These are phyloP conservation scores for Solenopsis invicta DNA, from an alignment of 1,140 invertebrate genomes.

Conservation along the genomic window DNA sequence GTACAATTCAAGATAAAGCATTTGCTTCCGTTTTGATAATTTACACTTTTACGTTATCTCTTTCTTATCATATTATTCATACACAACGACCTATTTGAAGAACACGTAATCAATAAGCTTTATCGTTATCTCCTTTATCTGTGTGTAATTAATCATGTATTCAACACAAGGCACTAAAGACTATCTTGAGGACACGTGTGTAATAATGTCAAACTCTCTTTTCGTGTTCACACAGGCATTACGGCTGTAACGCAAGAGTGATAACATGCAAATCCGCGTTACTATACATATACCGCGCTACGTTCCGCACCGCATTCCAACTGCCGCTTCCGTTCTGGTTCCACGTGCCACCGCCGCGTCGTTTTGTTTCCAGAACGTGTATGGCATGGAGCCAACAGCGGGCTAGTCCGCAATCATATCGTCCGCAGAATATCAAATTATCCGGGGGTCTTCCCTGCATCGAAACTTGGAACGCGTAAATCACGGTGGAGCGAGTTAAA, in stretches of 20 bases:
- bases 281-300: not conserved
- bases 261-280: slow-evolving; percentile 15
- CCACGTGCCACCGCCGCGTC: not conserved
- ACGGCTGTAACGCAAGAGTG: not conserved
- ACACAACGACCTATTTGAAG: not conserved
- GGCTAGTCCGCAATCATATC: slow-evolving; percentile 1
- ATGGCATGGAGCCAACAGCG: slow-evolving; percentile 14
- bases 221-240: not conserved
- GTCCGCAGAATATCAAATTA: slow-evolving; percentile 42
- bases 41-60: slow-evolving; percentile 1
- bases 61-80: not conserved
- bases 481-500: not conserved
- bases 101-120: not conserved
- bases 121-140: not conserved
- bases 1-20: not conserved
- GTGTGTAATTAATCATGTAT: not conserved
- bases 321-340: not conserved
- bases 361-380: slow-evolving; percentile 26
- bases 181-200: not conserved
- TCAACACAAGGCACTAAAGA: not conserved
- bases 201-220: not conserved
- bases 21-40: not conserved
- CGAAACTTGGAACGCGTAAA: slow-evolving; percentile 2
- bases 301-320: slow-evolving; percentile 8
- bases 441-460: not conserved